Base-by-base conservation (phyloP, 2,888 invertebrate species). In the Lapara coniferarum region DNA sequence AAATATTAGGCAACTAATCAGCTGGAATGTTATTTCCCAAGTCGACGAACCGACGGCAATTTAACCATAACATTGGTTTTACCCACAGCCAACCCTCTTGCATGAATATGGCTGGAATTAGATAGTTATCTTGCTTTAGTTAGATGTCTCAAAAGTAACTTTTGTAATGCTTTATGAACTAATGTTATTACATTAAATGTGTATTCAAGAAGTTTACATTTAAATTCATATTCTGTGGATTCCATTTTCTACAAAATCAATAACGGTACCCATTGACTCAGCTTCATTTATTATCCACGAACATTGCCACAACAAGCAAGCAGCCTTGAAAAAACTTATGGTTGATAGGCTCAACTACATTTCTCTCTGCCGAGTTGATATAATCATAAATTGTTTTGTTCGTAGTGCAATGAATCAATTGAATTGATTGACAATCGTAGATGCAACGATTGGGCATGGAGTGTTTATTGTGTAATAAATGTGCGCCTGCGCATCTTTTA, bases 391-490 rank as follows among this genome's bases (percentile, higher is more conserved):
- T 77, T 74, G 75, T 73, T 77, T 77, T 81, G 78, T 82, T 78
- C 66, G 70, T 56, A 70, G 67, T 71, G 71, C 68, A 70, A 71
- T 78, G 70, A 73, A 77, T 77, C 76, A 77, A 80, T 81, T 71
- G 74, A 68, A 73, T 74, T 77, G 80, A 82, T 84, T 84, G 80
- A 77, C 76, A 84, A 78, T 80, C 78, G 78, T 76, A 75, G 75
- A 72, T 70, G 75, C 72, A 49, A 53, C 66, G 30, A 52, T 69
- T 56, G 69, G 44, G 16, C 55, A 46, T 44, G 12, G 49, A 52
- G 52, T 66, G 69, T 49, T 55, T 56, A 56, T 67, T 49, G 25
- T 7, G 67, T n/a, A 67, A 67, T 55, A 56, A 56, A 66, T 53
- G 37, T 66, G 53, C 52, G 52, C 37, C 66, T 53, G 66, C 66